These are phyloP conservation scores for Agapornis roseicollis DNA, from an alignment of 2,113 vertebrate genomes.

Conservation along the genomic window DNA sequence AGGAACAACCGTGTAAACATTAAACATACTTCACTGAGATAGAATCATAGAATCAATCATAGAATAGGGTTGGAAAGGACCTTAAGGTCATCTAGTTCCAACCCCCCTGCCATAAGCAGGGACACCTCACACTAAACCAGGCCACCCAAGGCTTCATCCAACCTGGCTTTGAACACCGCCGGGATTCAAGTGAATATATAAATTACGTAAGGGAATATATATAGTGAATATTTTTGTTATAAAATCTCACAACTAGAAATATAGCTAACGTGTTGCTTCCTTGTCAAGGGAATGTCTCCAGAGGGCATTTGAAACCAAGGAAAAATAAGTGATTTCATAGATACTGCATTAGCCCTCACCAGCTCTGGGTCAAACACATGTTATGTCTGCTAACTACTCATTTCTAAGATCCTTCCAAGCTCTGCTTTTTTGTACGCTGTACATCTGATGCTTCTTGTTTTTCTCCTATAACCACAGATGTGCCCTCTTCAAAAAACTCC, in stretches of 20 bases:
- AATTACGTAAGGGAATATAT: too few species aligned
- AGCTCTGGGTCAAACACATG: neutral
- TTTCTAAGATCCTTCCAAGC: slow-evolving; percentile 40
- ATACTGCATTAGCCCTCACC: neutral
- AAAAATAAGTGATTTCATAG: neutral
- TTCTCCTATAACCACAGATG: slow-evolving; percentile 56
- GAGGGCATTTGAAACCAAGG: neutral
- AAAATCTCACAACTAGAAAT: neutral
- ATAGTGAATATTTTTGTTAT: neutral
- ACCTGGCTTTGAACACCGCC: too few species aligned
- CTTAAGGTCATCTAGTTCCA: too few species aligned
- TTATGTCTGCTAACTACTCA: slow-evolving; percentile 9
- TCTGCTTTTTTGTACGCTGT: slow-evolving; percentile 36
- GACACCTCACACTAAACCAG: too few species aligned
- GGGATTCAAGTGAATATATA: too few species aligned
- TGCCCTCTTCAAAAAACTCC: slow-evolving; percentile 68
- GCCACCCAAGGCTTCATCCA: too few species aligned
- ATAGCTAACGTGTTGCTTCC: neutral
- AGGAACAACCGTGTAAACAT: neutral
- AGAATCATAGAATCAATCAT: too few species aligned
- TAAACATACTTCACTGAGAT: neutral
- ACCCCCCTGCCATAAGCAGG: too few species aligned
- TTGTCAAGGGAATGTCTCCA: neutral
- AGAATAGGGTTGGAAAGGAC: too few species aligned
- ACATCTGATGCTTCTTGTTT: slow-evolving; percentile 52